phyloP scores from a whole-genome alignment of 1,140 invertebrate species.

The Diachasma alloeum region DNA sequence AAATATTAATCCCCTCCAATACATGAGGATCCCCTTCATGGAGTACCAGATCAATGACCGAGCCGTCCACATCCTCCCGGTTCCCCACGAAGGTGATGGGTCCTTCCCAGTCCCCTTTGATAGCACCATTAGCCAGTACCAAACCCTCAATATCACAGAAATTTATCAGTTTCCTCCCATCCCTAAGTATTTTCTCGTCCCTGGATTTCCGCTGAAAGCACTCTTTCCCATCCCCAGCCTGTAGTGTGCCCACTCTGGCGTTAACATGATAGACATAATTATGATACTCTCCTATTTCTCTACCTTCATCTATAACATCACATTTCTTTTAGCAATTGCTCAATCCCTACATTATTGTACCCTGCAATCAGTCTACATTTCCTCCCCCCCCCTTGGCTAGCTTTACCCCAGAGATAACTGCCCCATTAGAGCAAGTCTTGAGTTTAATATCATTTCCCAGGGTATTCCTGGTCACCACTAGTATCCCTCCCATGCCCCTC shows the following conservation, averaged over 20 bases:
- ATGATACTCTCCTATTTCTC: neutral
- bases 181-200: neutral
- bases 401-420: no score
- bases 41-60: neutral
- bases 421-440: no score
- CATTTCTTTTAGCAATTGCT: no score
- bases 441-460: no score
- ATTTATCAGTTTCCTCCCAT: neutral
- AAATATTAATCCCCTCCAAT: neutral
- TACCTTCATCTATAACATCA: neutral
- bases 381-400: no score
- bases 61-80: neutral
- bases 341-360: no score
- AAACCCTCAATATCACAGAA: neutral
- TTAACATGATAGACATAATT: neutral
- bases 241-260: no score
- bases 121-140: neutral
- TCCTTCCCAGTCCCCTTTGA: neutral
- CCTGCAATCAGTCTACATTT: no score
- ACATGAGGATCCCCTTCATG: neutral
- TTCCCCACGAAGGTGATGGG: neutral
- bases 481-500: no score
- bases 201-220: neutral
- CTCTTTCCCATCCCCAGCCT: no score
- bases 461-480: no score